phyloP scores from a whole-genome alignment of 1,140 invertebrate species.

The Drosophila neocordata region DNA sequence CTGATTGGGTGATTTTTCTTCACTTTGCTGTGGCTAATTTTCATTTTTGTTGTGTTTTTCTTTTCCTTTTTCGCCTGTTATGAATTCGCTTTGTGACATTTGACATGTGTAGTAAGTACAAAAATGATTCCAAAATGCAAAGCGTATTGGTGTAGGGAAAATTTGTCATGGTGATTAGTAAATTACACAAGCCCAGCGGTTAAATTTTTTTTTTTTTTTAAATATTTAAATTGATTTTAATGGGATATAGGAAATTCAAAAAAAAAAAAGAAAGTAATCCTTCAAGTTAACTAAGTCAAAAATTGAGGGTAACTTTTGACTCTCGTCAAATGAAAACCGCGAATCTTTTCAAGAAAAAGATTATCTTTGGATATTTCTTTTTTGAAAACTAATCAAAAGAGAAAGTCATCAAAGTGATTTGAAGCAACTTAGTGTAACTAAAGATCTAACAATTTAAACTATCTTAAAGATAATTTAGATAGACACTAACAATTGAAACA shows the following conservation, averaged over 20 bases:
- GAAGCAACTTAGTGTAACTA: no score
- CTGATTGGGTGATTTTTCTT: slow-evolving; percentile 74
- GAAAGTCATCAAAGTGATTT: no score
- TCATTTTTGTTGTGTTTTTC: slow-evolving; percentile 13
- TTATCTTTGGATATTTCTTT: background rate
- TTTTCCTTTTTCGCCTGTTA: slow-evolving; percentile 21
- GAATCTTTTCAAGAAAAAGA: no score
- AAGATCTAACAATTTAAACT: no score
- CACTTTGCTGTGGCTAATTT: slow-evolving; percentile 56
- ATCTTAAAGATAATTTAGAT: no score
- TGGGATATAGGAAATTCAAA: background rate
- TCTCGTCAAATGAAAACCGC: background rate
- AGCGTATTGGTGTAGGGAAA: background rate
- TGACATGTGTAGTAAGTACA: slow-evolving; percentile 59
- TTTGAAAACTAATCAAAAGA: no score
- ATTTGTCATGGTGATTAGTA: slow-evolving; percentile 68
- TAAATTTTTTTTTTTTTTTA: slow-evolving; percentile 12
- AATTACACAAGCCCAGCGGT: background rate
- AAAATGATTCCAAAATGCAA: slow-evolving; percentile 28
- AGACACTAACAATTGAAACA: no score
- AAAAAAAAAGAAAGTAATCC: background rate
- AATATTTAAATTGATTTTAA: slow-evolving; percentile 53
- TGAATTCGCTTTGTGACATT: slow-evolving; percentile 75
- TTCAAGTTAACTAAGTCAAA: background rate
- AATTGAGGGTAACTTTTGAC: no score